Percentiles rank a stretch among this genome's conserved stretches.
These are phyloP conservation scores for Strigops habroptila DNA, from an alignment of 2,113 vertebrate genomes.

Conservation along the genomic window DNA sequence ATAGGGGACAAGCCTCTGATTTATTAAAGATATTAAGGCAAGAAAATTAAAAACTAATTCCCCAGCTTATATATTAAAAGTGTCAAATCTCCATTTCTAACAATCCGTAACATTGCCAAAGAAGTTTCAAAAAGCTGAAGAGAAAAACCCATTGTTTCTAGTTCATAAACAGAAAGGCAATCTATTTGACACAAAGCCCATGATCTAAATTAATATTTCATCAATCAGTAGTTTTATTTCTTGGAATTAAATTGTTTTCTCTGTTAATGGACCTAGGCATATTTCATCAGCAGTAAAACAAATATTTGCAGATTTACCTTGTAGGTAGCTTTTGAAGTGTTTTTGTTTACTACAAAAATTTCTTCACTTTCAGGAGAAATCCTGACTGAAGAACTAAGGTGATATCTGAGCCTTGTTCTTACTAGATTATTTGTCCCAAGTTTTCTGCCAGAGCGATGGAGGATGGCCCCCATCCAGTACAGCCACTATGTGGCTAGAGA, in stretches of 20 bases:
- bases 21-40: background rate
- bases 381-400: background rate
- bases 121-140: background rate
- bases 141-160: background rate
- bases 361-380: background rate
- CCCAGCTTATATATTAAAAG: background rate
- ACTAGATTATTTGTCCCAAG: background rate
- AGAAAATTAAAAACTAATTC: constrained; percentile 30
- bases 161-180: constrained; percentile 8
- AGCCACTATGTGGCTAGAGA: background rate
- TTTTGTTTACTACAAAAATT: background rate
- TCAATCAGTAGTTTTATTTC: constrained; percentile 25
- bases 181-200: background rate
- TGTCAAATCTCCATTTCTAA: background rate
- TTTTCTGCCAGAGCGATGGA: fast-evolving
- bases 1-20: background rate
- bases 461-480: background rate
- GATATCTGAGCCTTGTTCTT: background rate
- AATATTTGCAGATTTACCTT: background rate
- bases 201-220: constrained; percentile 26
- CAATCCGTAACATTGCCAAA: background rate
- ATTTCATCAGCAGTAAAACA: background rate
- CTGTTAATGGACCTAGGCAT: background rate
- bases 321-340: background rate
- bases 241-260: constrained; percentile 35